Evolutionary conservation across 2,113 vertebrate genomes (phyloP), one percentile per base, ranked within the genome.

Genomic region (Toxostoma redivivum): DNA sequence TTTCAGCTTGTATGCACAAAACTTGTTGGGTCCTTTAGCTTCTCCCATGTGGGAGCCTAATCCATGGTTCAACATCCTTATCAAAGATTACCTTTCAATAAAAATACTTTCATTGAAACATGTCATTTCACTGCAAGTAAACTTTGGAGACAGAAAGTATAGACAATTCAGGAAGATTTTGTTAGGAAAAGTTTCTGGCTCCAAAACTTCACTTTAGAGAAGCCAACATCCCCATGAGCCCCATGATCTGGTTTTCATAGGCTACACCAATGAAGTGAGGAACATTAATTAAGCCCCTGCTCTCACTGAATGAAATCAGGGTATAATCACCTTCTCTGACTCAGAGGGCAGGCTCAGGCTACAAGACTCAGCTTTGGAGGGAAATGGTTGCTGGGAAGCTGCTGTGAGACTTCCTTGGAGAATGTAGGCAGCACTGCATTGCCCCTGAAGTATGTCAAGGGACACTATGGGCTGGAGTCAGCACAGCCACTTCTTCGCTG

Each of bases 221-320:
- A 6, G 50, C 40, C 21, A 58, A 61, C 0, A 0, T 2, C 20
- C 11, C 5, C 8, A 33, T 11, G 47, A 81, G 25, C 12, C 47
- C 11, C 6, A 13, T 18, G 37, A n/a, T 37, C 33, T 60, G 22
- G 4, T 57, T 33, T 8, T 78, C 47, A 40, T 33, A 81, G 14
- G 33, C 60, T 91, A 38, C 33, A 47, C 8, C 15, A 5, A 1
- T 62, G 58, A 83, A 69, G 50, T 21, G 35, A 90, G 31, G 73
- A 58, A 78, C 17, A 13, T 60, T 60, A 86, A 77, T 61, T 81
- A 76, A 82, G 6, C 4, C n/a, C n/a, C 9, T 71, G 13, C 30
- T 91, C 28, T 64, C 47, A 4, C 44, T 76, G 48, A 74, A 47
- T 21, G 22, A 51, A 73, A 84, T 67, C 8, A 76, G 40, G 12